Base-by-base conservation (phyloP, 2,113 vertebrate genomes). In the Catharus fuscescens region DNA sequence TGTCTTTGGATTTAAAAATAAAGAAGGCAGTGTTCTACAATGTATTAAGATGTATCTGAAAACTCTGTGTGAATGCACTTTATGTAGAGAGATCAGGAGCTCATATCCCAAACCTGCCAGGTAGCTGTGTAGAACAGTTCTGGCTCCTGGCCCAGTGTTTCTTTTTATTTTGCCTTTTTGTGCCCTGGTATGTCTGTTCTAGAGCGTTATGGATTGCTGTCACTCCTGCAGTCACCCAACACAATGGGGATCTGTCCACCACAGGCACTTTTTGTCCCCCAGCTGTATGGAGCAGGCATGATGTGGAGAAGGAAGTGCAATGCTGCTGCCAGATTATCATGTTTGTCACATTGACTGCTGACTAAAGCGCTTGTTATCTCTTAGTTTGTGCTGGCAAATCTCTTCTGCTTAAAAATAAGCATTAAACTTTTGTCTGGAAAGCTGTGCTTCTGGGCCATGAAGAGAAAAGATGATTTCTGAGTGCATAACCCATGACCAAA, bases 341-440 rank as follows among this genome's bases (percentile, higher is more conserved):
- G 36, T 76, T 89, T 8, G 14, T 80, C 10, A 1, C 0, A 0
- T 11, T 73, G 67, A 38, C 29, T 84, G 88, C 90, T 90, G 93
- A 78, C 76, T 88, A 5, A 54, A 80, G 87, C 12, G 34, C 45
- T 91, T 52, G 20, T 42, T 86, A 62, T 70, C 62, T 91, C 65
- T 31, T 56, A 21, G 56, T 80, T 90, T 86, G 56, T 88, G 85
- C 88, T 93, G 88, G 71, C 29, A 77, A 83, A 80, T 44, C 34
- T 77, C 18, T 79, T 89, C 80, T 40, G 28, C 40, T 64, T 81
- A 67, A 82, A 92, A 87, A 79, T 25, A 85, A 70, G 20, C 70
- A 47, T 31, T 70, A 79, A 85, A 85, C 70, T 92, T 90, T 77
- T 62, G 24, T 79, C 78, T 90, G 86, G 72, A 93, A 93, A 80